Base-by-base conservation (phyloP, 1,140 invertebrate species). In the Caerostris extrusa region DNA sequence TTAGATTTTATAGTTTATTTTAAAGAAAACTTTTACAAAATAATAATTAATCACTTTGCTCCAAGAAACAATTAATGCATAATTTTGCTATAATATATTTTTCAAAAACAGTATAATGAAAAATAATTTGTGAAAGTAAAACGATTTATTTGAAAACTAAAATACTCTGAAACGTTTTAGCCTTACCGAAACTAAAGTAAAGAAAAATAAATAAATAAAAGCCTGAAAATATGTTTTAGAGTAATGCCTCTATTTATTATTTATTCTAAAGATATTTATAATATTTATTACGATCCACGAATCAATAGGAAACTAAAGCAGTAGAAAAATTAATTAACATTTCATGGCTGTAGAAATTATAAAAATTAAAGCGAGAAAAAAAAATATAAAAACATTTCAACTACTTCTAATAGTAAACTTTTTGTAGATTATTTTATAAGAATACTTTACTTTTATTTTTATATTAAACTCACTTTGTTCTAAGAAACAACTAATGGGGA, bases 281-380 rank as follows among this genome's bases (percentile, higher is more conserved):
- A 50, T 53, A 50, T 77, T 77, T 77, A 77, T 77, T 77, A 77
- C 69, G 19, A 77, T 34, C 69, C 34, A 10, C 7, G n/a, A 34
- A 7, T 77, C 69, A 77, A 77, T 77, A 50, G 19, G 50, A 34
- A 8, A 34, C 34, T n/a, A 50, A 77, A 77, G 69, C 10, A 77
- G 10, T 77, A 77, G 50, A 77, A 77, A 6, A n/a, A n/a, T 88
- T 88, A 88, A 88, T 88, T 88, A 60, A 58, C 34, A 12, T 88
- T 88, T 88, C 56, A 88, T 53, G 34, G 17, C 0, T 19, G 5
- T 50, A 8, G 8, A 50, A 67, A 14, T 88, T 88, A 56, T 19
- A 83, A n/a, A n/a, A n/a, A n/a, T n/a, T n/a, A n/a, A n/a, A n/a
- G n/a, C n/a, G n/a, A n/a, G n/a, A n/a, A n/a, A n/a, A n/a, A n/a